These are phyloP conservation scores for Mythimna albipuncta DNA, from an alignment of 2,888 invertebrate species.

Conservation along the genomic window DNA sequence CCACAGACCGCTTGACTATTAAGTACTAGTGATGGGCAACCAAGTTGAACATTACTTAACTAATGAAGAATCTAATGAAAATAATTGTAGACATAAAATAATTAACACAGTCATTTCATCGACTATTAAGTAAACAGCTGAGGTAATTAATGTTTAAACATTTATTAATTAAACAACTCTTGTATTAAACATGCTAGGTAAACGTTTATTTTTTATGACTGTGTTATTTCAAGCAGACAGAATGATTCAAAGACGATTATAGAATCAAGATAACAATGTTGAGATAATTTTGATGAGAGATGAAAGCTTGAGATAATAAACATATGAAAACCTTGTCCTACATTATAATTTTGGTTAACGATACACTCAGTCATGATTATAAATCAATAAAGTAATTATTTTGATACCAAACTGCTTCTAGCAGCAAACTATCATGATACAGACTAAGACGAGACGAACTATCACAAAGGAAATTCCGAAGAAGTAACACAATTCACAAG, in stretches of 20 bases:
- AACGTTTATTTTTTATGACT: slow-evolving; percentile 27
- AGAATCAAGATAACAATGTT: slow-evolving; percentile 30
- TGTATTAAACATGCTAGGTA: slow-evolving; percentile 20
- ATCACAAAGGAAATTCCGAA: not conserved
- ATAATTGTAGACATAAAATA: slow-evolving; percentile 45
- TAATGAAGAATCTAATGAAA: slow-evolving; percentile 42
- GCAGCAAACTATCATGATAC: not conserved
- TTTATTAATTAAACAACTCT: slow-evolving; percentile 39
- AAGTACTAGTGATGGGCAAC: slow-evolving; percentile 51
- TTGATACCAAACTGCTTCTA: not conserved
- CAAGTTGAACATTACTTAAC: slow-evolving; percentile 7
- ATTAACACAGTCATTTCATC: slow-evolving; percentile 34
- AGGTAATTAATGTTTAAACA: slow-evolving; percentile 44
- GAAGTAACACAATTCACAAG: not conserved
- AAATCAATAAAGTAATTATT: not conserved
- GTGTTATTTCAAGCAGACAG: slow-evolving; percentile 12
- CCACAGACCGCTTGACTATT: slow-evolving; percentile 47
- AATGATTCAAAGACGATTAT: slow-evolving; percentile 20
- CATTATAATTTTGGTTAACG: not conserved
- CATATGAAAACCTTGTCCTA: not conserved
- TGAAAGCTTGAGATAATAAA: slow-evolving; percentile 30
- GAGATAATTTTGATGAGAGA: slow-evolving; percentile 33
- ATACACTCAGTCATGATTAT: not conserved
- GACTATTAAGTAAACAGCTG: slow-evolving; percentile 46
- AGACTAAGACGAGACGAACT: not conserved